Evolutionary conservation across 2,888 invertebrate genomes (phyloP).

Genomic region (Eurytoma adleriae): DNA sequence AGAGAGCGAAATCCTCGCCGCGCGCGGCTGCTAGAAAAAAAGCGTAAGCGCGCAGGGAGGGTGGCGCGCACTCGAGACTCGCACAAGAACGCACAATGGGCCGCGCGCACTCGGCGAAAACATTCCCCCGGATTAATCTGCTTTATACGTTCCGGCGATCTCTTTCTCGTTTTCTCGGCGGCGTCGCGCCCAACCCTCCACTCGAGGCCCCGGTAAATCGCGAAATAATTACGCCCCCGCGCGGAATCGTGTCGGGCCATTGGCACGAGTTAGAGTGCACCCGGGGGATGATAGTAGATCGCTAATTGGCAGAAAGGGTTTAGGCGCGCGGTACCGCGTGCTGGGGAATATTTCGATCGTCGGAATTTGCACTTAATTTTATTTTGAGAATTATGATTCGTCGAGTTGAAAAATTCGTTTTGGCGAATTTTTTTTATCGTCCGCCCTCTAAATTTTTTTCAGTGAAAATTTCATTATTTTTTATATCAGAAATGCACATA

Average conservation of each 20-base stretch:
- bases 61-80: neutral
- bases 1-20: slow-evolving; percentile 13
- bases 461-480: too few relatives aligned
- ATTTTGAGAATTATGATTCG: too few relatives aligned
- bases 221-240: slow-evolving; percentile 70
- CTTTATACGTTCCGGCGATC: slow-evolving; percentile 33
- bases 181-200: slow-evolving; percentile 34
- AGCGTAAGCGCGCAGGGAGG: neutral
- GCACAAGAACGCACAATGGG: neutral
- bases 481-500: too few relatives aligned
- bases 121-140: slow-evolving; percentile 49
- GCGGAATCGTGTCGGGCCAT: neutral
- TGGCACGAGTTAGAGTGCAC: too few relatives aligned
- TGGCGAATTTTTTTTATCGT: too few relatives aligned
- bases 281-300: too few relatives aligned
- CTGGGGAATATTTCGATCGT: too few relatives aligned
- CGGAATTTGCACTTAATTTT: too few relatives aligned
- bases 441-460: too few relatives aligned
- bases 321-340: too few relatives aligned
- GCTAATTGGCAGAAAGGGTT: too few relatives aligned
- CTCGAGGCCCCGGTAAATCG: slow-evolving; percentile 69
- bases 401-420: too few relatives aligned
- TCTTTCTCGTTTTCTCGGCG: slow-evolving; percentile 17
- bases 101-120: slow-evolving; percentile 13
- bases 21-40: neutral